Conservation (phyloP, 2,797 vertebrate species). For the Hyperoplus lanceolatus region DNA sequence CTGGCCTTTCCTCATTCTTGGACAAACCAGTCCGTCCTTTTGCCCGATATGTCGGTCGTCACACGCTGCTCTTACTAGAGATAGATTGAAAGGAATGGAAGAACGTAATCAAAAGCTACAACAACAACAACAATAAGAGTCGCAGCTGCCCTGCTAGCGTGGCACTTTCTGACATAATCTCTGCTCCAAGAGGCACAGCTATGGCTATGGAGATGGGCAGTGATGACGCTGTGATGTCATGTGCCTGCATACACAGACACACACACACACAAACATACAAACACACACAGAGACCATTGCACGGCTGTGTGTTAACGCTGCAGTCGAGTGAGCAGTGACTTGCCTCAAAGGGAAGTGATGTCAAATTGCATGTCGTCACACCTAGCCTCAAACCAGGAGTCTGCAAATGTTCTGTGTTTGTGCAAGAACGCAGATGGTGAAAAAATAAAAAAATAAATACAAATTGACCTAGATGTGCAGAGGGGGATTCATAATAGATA, state of each 20-base stretch:
- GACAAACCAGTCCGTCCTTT: constrained; percentile 24
- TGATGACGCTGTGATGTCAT: constrained; percentile 79
- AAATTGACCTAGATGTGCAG: constrained; percentile 63
- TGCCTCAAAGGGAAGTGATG: constrained; percentile 81
- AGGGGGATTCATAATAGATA: constrained; percentile 27
- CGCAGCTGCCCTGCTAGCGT: constrained; percentile 61
- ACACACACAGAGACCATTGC: constrained; percentile 43
- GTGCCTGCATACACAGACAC: constrained; percentile 48
- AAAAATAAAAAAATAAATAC: constrained; percentile 35
- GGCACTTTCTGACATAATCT: constrained; percentile 77
- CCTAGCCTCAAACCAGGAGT: constrained; percentile 55
- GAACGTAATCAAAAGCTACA: constrained; percentile 23
- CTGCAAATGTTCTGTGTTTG: constrained; percentile 61
- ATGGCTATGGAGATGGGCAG: constrained; percentile 71
- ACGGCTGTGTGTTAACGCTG: constrained; percentile 70
- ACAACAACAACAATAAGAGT: constrained; percentile 34
- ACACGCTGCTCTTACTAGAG: constrained; percentile 10
- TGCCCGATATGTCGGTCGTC: constrained; percentile 20
- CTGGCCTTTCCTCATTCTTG: constrained; percentile 67
- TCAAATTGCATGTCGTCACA: constrained; percentile 79
- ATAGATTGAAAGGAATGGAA: constrained; percentile 19
- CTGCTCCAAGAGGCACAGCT: constrained; percentile 72
- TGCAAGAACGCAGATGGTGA: constrained; percentile 57
- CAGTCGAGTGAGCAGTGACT: constrained; percentile 71
- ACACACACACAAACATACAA: constrained; percentile 29